These are phyloP conservation scores for Pristis pectinata DNA, from an alignment of 2,797 vertebrate species.

Conservation along the genomic window DNA sequence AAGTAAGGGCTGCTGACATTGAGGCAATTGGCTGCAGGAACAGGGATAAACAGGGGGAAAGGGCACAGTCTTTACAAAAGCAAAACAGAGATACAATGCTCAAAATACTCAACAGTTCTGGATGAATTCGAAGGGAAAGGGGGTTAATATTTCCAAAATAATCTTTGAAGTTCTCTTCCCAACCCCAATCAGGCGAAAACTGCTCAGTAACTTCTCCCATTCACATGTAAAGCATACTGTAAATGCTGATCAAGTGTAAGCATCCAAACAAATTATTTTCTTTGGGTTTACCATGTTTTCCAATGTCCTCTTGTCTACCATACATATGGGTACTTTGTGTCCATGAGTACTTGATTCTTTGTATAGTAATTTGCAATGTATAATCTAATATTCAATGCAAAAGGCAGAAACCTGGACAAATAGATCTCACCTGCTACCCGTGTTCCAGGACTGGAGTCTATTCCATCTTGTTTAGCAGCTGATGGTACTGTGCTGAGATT, in stretches of 20 bases:
- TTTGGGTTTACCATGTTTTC: neutral
- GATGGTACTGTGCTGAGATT: constrained; percentile 73
- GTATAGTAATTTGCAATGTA: neutral
- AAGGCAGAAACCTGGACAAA: neutral
- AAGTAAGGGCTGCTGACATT: neutral
- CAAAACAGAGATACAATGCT: neutral
- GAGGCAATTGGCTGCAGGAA: constrained; percentile 8
- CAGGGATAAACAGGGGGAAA: neutral
- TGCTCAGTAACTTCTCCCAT: no score
- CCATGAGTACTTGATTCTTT: neutral
- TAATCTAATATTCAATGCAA: neutral
- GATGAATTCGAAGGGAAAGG: neutral
- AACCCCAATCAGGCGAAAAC: no score
- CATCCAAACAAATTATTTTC: neutral
- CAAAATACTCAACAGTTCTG: neutral
- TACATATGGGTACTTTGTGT: neutral
- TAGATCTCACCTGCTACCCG: constrained; percentile 63
- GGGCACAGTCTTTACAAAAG: neutral
- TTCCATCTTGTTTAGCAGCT: constrained; percentile 59
- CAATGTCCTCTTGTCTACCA: neutral
- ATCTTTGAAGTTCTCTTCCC: neutral
- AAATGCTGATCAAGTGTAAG: neutral
- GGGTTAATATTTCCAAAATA: neutral
- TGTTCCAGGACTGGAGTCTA: constrained; percentile 57
- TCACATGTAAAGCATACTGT: no score